Conservation (phyloP, 2,113 vertebrate species). For the Pseudolaguvia tuberculata region DNA sequence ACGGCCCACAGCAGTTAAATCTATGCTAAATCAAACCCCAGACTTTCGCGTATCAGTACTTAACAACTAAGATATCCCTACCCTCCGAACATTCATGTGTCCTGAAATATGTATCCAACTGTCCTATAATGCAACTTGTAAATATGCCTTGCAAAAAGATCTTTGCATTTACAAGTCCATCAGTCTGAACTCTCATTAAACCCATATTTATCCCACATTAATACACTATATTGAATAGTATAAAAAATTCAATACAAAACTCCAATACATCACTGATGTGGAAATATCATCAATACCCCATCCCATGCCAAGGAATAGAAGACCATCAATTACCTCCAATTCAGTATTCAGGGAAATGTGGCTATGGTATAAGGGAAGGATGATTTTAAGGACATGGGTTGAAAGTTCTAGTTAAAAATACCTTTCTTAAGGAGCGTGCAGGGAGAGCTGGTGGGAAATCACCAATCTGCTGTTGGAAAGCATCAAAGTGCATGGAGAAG, state of each 20-base stretch:
- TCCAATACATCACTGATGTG: not conserved
- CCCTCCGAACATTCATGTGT: too few species aligned
- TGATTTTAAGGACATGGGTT: not conserved
- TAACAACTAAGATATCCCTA: too few species aligned
- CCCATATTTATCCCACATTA: not conserved
- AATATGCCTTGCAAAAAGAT: too few species aligned
- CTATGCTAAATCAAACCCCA: too few species aligned
- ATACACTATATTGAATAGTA: too few species aligned
- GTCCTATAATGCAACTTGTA: too few species aligned
- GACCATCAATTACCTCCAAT: not conserved
- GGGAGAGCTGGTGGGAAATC: constrained; percentile 91
- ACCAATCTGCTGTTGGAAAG: constrained; percentile 92
- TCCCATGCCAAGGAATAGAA: not conserved
- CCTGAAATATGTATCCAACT: too few species aligned
- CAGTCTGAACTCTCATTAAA: constrained; percentile 10
- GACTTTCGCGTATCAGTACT: too few species aligned
- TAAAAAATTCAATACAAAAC: not conserved
- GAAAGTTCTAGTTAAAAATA: constrained; percentile 55
- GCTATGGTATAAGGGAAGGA: not conserved
- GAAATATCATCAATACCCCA: not conserved
- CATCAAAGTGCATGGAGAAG: constrained; percentile 92
- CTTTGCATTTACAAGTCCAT: too few species aligned
- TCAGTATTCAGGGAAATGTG: not conserved
- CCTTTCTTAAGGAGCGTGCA: constrained; percentile 89
- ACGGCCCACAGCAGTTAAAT: too few species aligned